Evolutionary conservation across 2,888 invertebrate genomes (phyloP), one percentile per base, ranked within the genome.

Genomic region (Stenichneumon culpator): DNA sequence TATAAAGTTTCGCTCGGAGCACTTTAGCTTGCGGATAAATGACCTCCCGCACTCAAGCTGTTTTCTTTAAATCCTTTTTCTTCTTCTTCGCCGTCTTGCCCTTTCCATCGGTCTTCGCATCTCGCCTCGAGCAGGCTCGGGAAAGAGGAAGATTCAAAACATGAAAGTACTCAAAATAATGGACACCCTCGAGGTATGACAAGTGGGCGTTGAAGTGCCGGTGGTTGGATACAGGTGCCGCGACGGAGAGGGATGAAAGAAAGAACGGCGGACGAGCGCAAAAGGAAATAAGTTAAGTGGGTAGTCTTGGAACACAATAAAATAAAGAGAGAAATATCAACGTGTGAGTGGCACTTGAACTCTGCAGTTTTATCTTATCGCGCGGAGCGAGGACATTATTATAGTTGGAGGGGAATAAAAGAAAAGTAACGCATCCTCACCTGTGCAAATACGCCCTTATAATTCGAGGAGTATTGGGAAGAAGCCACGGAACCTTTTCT

Each of bases 391-490:
- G 28, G 63, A 28, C 16, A 32, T 16, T 28, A 28, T n/a, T 50
- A 28, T 50, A 28, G n/a, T 19, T 0, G 6, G 63, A 47, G 28
- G 54, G 11, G 54, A 19, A 39, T 50, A 28, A 50, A 79, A 50
- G 57, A 39, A 44, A 54, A 47, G 44, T 75, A 25, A 77, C 80
- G 77, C 52, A 77, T 52, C 69, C 87, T 88, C 69, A 93, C 93
- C 91, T 93, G 93, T 16, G 92, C 92, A 36, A 92, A 82, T 39
- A 92, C 88, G 25, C 92, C 93, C 74, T 89, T 91, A 4, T 84
- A 86, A 86, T 92, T 92, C 7, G 92, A 90, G 3, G 89, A 87
- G 77, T 91, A 88, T 57, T 86, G 87, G n/a, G 80, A 78, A 6
- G 82, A 78, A n/a, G 79, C 78, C 67, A 83, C 75, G 63, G 82